Evolutionary conservation across 2,888 invertebrate genomes (phyloP), one percentile per base, ranked within the genome.

Genomic region (Epistrophe grossulariae): DNA sequence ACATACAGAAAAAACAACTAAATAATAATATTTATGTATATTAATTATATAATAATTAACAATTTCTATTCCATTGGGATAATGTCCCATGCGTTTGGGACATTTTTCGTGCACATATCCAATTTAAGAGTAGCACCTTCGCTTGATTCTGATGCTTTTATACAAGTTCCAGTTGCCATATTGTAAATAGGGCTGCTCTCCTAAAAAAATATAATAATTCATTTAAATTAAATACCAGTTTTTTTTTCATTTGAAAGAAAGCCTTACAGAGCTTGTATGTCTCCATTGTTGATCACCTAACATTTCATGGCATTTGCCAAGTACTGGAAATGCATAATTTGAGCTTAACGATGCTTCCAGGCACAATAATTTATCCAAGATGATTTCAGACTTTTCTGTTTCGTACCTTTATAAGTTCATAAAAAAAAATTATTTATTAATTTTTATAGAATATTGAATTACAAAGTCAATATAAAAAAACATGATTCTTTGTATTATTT

Each of bases 221-320:
- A 55, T 7, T 55, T 28, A 3, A 28, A 24, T 52, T 50, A 2
- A 13, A 15, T 55, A 31, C 11, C 11, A 24, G 43, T 13, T 48
- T 15, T 10, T 35, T 40, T 4, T n/a, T n/a, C n/a, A 10, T 38
- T 43, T 17, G 3, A 17, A 10, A 24, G 9, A 38, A n/a, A 57
- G 1, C 59, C 79, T 82, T 76, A 87, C 87, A 89, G 95, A 93
- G 85, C 95, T 95, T 88, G 96, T 96, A 91, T 97, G 96, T 72
- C 95, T 96, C 99, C 99, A 99, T 90, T 98, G 97, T 93, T 99
- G 99, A 88, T 97, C 95, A 0, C 97, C 97, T 13, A 97, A 96
- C 94, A 97, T 96, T 92, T 97, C 98, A 90, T 98, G 98, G 91
- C 99, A 99, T 93, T 99, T 99, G 89, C 96, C 95, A 11, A 99